A percentile compares a stretch with the other conserved stretches of the same genome.
Evolutionary conservation across 1,140 invertebrate species (phyloP).

Genomic region (Leptopilina boulardi): DNA sequence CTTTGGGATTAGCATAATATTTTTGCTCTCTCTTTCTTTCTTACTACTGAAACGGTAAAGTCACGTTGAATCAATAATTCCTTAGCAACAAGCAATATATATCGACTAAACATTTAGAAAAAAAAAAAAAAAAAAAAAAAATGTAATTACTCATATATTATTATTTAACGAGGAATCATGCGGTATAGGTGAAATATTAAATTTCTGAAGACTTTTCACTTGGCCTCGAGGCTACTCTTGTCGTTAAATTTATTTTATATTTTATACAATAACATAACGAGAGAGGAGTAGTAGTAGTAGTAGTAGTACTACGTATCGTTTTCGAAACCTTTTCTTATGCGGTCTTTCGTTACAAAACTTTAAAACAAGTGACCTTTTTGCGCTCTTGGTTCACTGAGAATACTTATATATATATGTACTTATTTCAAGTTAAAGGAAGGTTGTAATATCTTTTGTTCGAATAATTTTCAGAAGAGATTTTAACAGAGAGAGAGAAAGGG

Average conservation of each 20-base stretch:
- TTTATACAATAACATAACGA: too few relatives aligned
- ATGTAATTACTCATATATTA: constrained; percentile 15
- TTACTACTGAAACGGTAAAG: background rate
- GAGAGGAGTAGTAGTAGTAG: too few relatives aligned
- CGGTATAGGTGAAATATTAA: background rate
- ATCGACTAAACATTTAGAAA: constrained; percentile 23
- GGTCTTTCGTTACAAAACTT: constrained; percentile 9
- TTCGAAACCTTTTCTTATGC: background rate
- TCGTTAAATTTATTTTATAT: constrained; percentile 23
- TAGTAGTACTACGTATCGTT: background rate
- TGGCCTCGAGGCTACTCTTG: background rate
- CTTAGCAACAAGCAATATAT: background rate
- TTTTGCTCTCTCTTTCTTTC: too few relatives aligned
- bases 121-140: too few relatives aligned
- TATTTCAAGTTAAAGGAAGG: constrained; percentile 6
- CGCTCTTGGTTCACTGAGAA: background rate
- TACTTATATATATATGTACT: too few relatives aligned
- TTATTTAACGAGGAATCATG: background rate
- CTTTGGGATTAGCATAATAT: background rate
- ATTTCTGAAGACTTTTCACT: background rate
- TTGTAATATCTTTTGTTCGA: background rate
- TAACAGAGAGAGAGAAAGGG: background rate
- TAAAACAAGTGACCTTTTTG: constrained; percentile 22
- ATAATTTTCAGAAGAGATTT: background rate
- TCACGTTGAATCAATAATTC: constrained; percentile 25